A percentile compares a stretch with the other conserved stretches of the same genome.
Evolutionary conservation across 2,888 invertebrate species (phyloP).

Genomic region (Kryphioiulus occultus): DNA sequence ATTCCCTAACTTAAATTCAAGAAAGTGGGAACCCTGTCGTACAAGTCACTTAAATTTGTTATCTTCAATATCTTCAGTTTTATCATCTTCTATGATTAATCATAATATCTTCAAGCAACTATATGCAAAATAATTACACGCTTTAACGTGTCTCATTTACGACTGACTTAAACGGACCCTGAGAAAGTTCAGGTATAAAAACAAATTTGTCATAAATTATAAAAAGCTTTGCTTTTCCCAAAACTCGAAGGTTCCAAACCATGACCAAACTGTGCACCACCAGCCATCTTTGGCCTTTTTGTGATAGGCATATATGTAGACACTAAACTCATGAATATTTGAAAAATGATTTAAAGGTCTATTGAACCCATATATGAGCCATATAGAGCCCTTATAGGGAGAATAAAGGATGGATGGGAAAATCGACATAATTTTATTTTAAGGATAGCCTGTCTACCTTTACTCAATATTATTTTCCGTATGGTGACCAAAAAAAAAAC

Average conservation of each 20-base stretch:
- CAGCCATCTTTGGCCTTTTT: not conserved
- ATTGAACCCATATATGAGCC: not conserved
- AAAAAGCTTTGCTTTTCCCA: not conserved
- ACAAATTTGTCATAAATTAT: not conserved
- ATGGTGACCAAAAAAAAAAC: not conserved
- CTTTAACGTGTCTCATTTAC: no score
- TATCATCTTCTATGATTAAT: no score
- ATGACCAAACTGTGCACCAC: not conserved
- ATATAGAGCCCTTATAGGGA: no score
- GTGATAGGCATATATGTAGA: not conserved
- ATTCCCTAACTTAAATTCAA: no score
- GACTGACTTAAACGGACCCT: no score
- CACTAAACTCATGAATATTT: slow-evolving; percentile 1
- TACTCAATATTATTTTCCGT: not conserved
- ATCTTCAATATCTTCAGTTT: no score
- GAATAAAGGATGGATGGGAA: not conserved
- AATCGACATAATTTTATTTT: not conserved
- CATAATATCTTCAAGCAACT: no score
- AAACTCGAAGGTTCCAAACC: no score
- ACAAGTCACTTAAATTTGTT: no score
- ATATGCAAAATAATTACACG: no score
- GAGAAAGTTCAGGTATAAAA: no score
- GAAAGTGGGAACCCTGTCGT: no score
- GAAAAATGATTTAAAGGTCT: slow-evolving; percentile 26
- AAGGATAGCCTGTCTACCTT: not conserved